Base-by-base conservation (phyloP, 64 coral and sea anemone genomes). In the Orbicella faveolata region DNA sequence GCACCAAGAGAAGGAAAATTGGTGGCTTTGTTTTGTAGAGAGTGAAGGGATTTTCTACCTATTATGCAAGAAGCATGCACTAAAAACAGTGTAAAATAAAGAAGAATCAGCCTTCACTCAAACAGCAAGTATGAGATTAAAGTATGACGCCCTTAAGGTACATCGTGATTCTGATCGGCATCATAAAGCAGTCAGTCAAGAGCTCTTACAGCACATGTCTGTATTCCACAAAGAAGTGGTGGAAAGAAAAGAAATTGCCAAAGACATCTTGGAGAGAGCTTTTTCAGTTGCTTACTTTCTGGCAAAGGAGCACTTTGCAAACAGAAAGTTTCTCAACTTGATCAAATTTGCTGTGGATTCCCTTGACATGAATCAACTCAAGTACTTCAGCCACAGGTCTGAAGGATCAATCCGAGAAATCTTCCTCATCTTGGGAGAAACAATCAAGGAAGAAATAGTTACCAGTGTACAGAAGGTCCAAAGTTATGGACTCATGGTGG, bases 1-100 rank as follows among this genome's bases (percentile, higher is more conserved):
- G 91, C 81, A 92, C 81, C 48, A 62, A 51, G 84, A 93, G 20
- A 88, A 88, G 77, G n/a, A 93, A 57, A 93, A 88, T 39, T 88
- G 91, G 78, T 93, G 86, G 86, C 35, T 88, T 41, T 88, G 91
- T 53, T 93, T 76, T 93, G 86, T 93, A 75, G 91, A 93, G 66
- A 70, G 68, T 76, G 78, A 93, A 64, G 85, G 91, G 11, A 83
- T 93, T 77, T 88, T 39, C 78, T 88, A 78, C 36, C 85, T 93
- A 2, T 55, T 93, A 48, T 88, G 77, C 86, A 93, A 88, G 78
- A 93, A 93, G 78, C 91, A 93, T 11, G 52, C 15, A 11, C 26
- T 88, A 17, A 93, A 88, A 64, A 87, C 65, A n/a, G 30, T 15
- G 44, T 84, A 88, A 63, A 92, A 92, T 59, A 81, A 88, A 62